Conservation (phyloP, 1,140 invertebrate genomes). For the Orchestia grillus region DNA sequence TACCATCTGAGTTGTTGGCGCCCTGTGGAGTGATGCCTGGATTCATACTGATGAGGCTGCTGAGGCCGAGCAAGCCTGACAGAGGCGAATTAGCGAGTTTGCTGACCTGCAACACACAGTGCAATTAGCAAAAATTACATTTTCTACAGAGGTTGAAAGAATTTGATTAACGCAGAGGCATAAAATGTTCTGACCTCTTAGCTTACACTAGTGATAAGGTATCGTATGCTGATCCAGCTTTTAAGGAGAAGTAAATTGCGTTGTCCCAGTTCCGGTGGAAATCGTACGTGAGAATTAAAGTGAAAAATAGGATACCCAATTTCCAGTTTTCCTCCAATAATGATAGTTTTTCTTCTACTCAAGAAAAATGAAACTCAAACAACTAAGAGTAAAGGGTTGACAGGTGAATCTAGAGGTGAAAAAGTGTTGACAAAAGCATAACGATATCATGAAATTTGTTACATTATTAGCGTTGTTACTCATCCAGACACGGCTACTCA, state of each 20-base stretch:
- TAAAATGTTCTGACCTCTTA: neutral
- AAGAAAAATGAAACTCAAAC: neutral
- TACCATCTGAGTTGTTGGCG: slow-evolving; percentile 55
- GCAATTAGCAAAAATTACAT: neutral
- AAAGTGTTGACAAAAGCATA: no score
- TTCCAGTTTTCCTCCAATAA: neutral
- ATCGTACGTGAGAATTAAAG: neutral
- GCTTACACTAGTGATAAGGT: neutral
- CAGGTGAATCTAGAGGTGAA: no score
- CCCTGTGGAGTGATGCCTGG: slow-evolving; percentile 90
- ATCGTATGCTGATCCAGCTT: neutral
- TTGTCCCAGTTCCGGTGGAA: neutral
- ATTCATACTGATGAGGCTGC: slow-evolving; percentile 80
- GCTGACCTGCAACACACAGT: slow-evolving; percentile 76
- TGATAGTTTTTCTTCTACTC: neutral
- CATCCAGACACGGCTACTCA: no score
- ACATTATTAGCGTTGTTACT: no score
- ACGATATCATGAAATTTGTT: no score
- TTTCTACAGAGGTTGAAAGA: neutral
- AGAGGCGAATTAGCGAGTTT: slow-evolving; percentile 87
- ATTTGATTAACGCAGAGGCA: slow-evolving; percentile 29
- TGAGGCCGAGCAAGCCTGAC: slow-evolving; percentile 86
- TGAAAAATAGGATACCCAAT: neutral
- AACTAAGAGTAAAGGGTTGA: neutral
- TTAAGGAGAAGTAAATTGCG: neutral